Base-by-base conservation (phyloP, 2,113 vertebrate genomes). In the Protomyctophum bolini region DNA sequence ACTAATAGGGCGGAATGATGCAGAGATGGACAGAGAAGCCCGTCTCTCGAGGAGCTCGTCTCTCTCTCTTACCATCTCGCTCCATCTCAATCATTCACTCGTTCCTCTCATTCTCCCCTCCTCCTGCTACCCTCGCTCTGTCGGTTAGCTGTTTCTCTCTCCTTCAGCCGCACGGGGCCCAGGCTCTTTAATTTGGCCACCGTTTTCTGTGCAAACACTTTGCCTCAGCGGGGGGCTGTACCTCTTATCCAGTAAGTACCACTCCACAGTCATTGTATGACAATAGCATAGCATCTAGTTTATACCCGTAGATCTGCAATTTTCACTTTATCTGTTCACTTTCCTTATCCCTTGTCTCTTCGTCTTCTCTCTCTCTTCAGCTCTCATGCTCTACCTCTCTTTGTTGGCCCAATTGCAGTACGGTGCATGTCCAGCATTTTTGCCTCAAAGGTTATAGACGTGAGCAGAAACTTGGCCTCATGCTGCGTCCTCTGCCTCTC, bases 1-100 rank as follows among this genome's bases (percentile, higher is more conserved):
- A 88, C 85, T 88, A 90, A 91, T 89, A 90, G 80, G 83, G 87
- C 84, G 89, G 90, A 87, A 88, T 88, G 89, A 88, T 85, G 86
- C 86, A 86, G 86, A 90, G 89, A 92, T 91, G 88, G 86, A 87
- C 84, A 88, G 87, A 91, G 33, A 87, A 91, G 81, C 80, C 83
- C 82, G n/a, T n/a, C n/a, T n/a, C n/a, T n/a, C n/a, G n/a, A n/a
- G 63, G 80, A 86, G 82, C 80, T 87, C 83, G 7, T n/a, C 47
- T 51, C 76, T 78, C 76, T 78, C 83, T 84, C 76, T 80, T 75
- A 80, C 72, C 68, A 77, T 82, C 75, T 88, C 76, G 68, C 78
- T 86, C 72, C 10, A 29, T 83, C 83, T 84, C 83, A 72, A 80
- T 86, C 83, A 88, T 75, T 86, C 78, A 82, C 74, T 33, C 33